Conservation (phyloP, 2,797 vertebrate species). For the Basileuterus tristriatus region DNA sequence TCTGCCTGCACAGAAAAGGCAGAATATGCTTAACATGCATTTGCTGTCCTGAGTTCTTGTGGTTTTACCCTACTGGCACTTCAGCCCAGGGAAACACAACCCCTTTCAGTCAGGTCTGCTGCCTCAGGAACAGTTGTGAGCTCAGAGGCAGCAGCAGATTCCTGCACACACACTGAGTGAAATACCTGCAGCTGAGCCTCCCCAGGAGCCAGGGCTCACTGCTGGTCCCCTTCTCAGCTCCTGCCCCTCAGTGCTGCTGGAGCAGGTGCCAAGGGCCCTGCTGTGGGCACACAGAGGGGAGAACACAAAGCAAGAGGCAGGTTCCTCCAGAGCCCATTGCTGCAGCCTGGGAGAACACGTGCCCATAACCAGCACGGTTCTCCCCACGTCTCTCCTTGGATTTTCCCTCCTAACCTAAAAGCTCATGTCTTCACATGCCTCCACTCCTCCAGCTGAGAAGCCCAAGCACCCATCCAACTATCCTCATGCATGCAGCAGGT, state of each 20-base stretch:
- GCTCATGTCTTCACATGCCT: background rate
- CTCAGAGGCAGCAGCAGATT: background rate
- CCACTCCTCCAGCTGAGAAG: background rate
- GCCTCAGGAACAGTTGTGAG: background rate
- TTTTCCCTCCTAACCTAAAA: background rate
- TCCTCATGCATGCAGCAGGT: background rate
- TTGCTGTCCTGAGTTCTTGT: background rate
- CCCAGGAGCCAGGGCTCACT: background rate
- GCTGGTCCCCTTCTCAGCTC: background rate
- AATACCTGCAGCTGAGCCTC: background rate
- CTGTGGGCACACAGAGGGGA: accelerated
- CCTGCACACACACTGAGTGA: accelerated
- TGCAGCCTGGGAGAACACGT: accelerated
- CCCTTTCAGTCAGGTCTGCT: background rate
- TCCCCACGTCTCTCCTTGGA: background rate
- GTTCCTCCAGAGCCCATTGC: background rate
- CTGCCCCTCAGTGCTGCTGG: accelerated
- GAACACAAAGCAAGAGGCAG: background rate
- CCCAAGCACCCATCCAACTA: background rate
- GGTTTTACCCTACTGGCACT: background rate
- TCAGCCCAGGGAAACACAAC: background rate
- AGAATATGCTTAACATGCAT: background rate
- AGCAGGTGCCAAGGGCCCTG: background rate
- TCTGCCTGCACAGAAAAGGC: background rate
- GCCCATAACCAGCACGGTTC: background rate